Percentiles rank a stretch among this genome's conserved stretches.
Conservation (phyloP, 2,888 invertebrate genomes). For the Lamproptera curius region DNA sequence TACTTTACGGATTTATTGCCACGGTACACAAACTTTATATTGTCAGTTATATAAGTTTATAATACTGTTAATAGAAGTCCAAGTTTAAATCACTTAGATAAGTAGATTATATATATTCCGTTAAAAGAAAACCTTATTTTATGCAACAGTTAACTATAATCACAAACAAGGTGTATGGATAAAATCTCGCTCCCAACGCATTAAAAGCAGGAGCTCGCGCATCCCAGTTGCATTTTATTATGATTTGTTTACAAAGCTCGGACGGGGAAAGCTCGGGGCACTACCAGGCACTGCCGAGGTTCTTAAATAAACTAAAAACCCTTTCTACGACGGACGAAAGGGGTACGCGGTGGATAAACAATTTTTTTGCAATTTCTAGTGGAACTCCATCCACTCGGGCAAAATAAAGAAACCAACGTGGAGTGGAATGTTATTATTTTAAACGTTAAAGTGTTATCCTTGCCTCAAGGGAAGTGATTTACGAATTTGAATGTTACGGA, state of each 20-base stretch:
- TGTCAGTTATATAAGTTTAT: too few relatives aligned
- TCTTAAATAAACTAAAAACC: constrained; percentile 20
- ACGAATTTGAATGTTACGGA: background rate
- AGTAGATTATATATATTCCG: too few relatives aligned
- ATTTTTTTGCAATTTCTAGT: constrained; percentile 2
- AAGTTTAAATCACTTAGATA: too few relatives aligned
- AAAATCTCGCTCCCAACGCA: constrained; percentile 2
- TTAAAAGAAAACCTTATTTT: too few relatives aligned
- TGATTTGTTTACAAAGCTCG: constrained; percentile 17
- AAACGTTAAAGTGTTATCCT: background rate
- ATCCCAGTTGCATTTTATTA: constrained; percentile 17
- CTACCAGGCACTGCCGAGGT: constrained; percentile 5
- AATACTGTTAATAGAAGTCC: too few relatives aligned
- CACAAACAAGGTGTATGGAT: background rate
- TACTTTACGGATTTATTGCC: too few relatives aligned
- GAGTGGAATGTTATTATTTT: background rate
- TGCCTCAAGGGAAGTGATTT: background rate
- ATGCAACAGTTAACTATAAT: too few relatives aligned
- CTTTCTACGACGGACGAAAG: constrained; percentile 6
- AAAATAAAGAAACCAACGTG: background rate
- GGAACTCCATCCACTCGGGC: constrained; percentile 6
- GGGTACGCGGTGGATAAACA: constrained; percentile 6
- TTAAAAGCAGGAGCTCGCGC: constrained; percentile 11
- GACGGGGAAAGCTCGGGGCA: constrained; percentile 13
- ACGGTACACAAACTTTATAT: too few relatives aligned